Conservation (phyloP, 2,888 invertebrate species). For the Tridacna gigas region DNA sequence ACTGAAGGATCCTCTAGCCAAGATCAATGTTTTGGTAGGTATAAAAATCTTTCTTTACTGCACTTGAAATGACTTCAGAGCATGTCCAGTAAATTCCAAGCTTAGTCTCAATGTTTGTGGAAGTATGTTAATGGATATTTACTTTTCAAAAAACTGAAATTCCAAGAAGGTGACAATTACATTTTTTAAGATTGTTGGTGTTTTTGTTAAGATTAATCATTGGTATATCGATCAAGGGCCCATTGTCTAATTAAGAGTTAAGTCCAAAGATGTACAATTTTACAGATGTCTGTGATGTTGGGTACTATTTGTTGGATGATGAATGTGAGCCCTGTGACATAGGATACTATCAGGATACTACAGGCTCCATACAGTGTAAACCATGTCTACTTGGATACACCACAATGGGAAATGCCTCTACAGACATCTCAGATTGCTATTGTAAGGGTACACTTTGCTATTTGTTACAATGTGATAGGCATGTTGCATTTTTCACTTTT, state of each 20-base stretch:
- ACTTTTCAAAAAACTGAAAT: no score
- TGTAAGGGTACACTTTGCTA: conserved; percentile 38
- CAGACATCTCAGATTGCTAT: conserved; percentile 50
- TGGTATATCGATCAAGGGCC: no score
- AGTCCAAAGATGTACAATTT: no score
- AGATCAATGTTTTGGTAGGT: conserved; percentile 70
- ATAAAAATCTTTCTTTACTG: no score
- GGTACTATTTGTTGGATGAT: conserved; percentile 63
- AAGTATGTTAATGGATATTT: no score
- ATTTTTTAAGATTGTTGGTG: no score
- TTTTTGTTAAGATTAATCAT: no score
- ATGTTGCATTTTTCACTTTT: not conserved
- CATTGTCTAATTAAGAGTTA: no score
- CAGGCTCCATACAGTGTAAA: conserved; percentile 65
- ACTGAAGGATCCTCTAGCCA: conserved; percentile 59
- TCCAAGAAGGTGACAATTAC: no score
- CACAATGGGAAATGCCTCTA: conserved; percentile 58
- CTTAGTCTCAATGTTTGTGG: no score
- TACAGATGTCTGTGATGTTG: conserved; percentile 72
- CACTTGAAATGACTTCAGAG: no score
- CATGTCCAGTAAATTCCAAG: no score
- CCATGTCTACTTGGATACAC: conserved; percentile 71
- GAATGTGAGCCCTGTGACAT: conserved; percentile 68
- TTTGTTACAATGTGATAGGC: not conserved
- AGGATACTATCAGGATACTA: conserved; percentile 72